A percentile compares a stretch with the other conserved stretches of the same genome.
Evolutionary conservation across 2,888 invertebrate genomes (phyloP).

Genomic region (Napeogenes inachia): DNA sequence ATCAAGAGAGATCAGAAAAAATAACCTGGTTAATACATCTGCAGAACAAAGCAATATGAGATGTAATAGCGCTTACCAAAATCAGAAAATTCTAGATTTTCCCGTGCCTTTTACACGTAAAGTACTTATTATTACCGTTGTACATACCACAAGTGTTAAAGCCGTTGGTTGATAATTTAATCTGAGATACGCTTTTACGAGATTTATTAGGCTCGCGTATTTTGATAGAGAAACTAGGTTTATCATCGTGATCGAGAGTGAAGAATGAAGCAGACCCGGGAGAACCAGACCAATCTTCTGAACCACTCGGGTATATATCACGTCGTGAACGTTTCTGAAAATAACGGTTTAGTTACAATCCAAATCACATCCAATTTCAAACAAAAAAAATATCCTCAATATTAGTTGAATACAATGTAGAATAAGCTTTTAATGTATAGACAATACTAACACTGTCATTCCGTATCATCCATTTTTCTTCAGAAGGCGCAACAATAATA

Average conservation of each 20-base stretch:
- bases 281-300: conserved; percentile 1
- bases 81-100: too few species aligned
- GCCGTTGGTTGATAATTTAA: not conserved
- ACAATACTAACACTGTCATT: conserved; percentile 16
- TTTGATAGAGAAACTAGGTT: conserved; percentile 12
- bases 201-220: conserved; percentile 3
- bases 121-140: not conserved
- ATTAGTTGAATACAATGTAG: not conserved
- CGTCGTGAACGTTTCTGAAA: conserved; percentile 14
- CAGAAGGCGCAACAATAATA: conserved; percentile 27
- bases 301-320: conserved; percentile 1
- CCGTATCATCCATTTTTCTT: not conserved
- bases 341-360: conserved; percentile 6
- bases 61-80: too few species aligned
- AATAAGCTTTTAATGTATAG: not conserved
- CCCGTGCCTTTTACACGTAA: too few species aligned
- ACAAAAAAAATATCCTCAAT: not conserved
- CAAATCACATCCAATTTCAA: conserved; percentile 4
- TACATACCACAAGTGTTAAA: conserved; percentile 8
- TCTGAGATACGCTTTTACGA: conserved; percentile 4
- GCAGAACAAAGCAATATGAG: too few species aligned
- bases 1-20: too few species aligned
- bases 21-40: too few species aligned
- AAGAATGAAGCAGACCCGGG: conserved; percentile 11
- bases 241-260: conserved; percentile 18